These are phyloP conservation scores for Arenaria interpres DNA, from an alignment of 2,113 vertebrate genomes.

Conservation along the genomic window DNA sequence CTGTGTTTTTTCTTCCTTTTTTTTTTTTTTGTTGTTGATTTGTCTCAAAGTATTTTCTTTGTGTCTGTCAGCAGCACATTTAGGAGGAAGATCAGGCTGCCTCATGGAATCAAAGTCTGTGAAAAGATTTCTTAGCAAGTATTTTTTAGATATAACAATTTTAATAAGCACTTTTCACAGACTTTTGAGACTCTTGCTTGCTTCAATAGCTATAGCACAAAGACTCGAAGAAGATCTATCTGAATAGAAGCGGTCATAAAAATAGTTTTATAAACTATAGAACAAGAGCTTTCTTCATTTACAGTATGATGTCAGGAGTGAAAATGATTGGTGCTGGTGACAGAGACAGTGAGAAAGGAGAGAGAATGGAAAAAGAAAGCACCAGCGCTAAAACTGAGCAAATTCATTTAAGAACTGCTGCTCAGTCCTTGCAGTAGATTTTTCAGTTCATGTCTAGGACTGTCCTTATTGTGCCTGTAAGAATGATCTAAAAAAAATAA, in stretches of 20 bases:
- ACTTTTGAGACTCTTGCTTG: background rate
- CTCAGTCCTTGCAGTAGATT: background rate
- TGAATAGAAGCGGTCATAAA: background rate
- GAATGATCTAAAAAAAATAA: background rate
- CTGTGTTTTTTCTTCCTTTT: background rate
- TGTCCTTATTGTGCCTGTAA: background rate
- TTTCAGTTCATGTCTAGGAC: background rate
- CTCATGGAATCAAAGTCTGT: background rate
- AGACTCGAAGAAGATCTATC: background rate
- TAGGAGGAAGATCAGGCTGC: background rate
- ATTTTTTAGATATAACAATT: background rate
- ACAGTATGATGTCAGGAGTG: background rate
- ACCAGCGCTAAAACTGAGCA: background rate
- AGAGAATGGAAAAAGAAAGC: conserved; percentile 15
- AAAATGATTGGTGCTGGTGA: background rate
- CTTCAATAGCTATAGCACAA: background rate
- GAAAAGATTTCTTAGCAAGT: background rate
- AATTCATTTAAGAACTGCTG: background rate
- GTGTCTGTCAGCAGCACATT: background rate
- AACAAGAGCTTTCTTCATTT: conserved; percentile 14
- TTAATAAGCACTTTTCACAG: conserved; percentile 19
- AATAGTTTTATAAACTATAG: background rate
- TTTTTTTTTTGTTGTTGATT: background rate
- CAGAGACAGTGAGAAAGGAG: background rate
- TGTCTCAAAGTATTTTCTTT: background rate